Percentiles rank a stretch among this genome's conserved stretches.
Conservation (phyloP, 1,140 invertebrate species). For the Drosophila setifemur region DNA sequence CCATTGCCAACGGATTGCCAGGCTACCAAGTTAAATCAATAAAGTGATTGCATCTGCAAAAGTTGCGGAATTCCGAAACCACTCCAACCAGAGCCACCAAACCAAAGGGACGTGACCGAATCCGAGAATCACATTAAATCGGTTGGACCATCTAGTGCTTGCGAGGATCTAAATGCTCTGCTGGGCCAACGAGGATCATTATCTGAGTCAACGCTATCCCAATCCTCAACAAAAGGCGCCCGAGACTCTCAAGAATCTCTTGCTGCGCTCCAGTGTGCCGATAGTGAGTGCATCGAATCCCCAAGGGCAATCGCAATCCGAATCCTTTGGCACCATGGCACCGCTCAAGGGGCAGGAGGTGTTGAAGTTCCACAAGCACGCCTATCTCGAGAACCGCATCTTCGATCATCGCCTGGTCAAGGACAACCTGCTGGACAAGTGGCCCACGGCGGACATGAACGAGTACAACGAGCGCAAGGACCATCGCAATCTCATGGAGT, state of each 20-base stretch:
- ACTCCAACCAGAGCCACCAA: not conserved
- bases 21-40: constrained; percentile 61
- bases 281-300: constrained; percentile 68
- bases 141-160: not conserved
- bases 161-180: constrained; percentile 62
- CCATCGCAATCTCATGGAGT: constrained; percentile 81
- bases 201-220: constrained; percentile 63
- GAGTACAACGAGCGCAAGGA: constrained; percentile 79
- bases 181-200: constrained; percentile 70
- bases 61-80: not conserved
- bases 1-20: constrained; percentile 25
- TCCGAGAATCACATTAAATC: not conserved
- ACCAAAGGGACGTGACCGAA: not conserved
- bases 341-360: constrained; percentile 66
- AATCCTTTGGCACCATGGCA: constrained; percentile 49
- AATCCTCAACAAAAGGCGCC: constrained; percentile 60
- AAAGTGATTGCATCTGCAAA: not conserved
- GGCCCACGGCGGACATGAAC: constrained; percentile 69
- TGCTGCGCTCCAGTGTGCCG: constrained; percentile 76
- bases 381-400: constrained; percentile 78
- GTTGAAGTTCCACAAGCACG: constrained; percentile 70
- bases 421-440: constrained; percentile 77
- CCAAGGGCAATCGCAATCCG: constrained; percentile 12
- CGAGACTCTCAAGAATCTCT: constrained; percentile 71
- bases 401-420: constrained; percentile 81